Percentiles rank a stretch among this genome's conserved stretches.
Evolutionary conservation across 2,113 vertebrate genomes (phyloP).

Genomic region (Parus major): DNA sequence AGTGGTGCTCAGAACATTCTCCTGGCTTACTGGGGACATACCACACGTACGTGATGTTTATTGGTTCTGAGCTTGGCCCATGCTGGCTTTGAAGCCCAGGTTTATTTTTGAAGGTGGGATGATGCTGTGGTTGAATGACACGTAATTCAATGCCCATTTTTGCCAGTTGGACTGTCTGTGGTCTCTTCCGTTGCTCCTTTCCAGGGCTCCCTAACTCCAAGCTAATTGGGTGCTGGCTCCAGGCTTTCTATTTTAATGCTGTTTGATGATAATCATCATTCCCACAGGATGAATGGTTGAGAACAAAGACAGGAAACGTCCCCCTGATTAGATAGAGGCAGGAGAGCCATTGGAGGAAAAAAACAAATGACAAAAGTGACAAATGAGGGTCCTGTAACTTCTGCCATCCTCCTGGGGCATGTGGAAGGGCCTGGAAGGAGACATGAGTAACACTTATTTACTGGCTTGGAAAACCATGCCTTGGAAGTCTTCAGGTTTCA

Average conservation of each 20-base stretch:
- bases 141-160: neutral
- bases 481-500: slow-evolving; percentile 15
- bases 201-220: neutral
- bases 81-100: neutral
- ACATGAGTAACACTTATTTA: neutral
- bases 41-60: neutral
- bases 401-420: slow-evolving; percentile 47
- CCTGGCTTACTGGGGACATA: neutral
- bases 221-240: slow-evolving; percentile 63
- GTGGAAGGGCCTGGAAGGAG: slow-evolving; percentile 37
- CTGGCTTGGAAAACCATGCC: neutral
- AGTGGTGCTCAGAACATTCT: accelerated
- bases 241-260: slow-evolving; percentile 74
- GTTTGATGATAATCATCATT: slow-evolving; percentile 79
- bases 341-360: slow-evolving; percentile 48
- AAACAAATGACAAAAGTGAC: slow-evolving; percentile 74
- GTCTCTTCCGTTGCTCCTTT: neutral
- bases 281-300: slow-evolving; percentile 60
- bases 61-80: neutral
- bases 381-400: slow-evolving; percentile 53
- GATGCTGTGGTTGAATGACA: neutral
- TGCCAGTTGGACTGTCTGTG: neutral
- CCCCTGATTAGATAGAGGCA: slow-evolving; percentile 76
- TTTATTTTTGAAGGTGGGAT: neutral
- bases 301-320: slow-evolving; percentile 79